Base-by-base conservation (phyloP, 1,140 invertebrate genomes). In the Pogonomyrmex barbatus region DNA sequence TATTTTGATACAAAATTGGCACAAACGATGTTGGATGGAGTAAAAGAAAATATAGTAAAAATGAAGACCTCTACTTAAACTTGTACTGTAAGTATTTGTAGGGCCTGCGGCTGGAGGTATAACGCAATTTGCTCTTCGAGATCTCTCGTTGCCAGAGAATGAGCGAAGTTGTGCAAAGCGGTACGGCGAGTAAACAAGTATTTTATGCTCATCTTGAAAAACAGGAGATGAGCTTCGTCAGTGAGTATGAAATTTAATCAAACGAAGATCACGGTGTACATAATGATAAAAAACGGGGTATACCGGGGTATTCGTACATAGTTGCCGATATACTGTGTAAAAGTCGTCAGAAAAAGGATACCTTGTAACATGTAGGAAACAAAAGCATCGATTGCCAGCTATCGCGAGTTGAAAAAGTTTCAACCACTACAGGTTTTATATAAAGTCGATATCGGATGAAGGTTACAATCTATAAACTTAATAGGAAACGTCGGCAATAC, bases 401-500 rank as follows among this genome's bases (percentile, higher is more conserved):
- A 36, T 45, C 33, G n/a, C 9, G 47, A 60, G 33, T 17, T 42
- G 52, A 52, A 73, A 86, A 63, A 73, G 39, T 54, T 73, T 30
- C 63, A 33, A 65, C 17, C 30, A 30, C 56, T 17, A 73, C 47
- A 6, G 12, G 24, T 52, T 58, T 79, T 67, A 42, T 47, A 10
- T 45, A 75, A 86, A 77, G 75, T 83, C 87, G 73, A 89, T 89
- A 89, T 82, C 30, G 45, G 30, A 63, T 33, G 56, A 33, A 67
- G 70, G 58, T 65, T 67, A 78, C 68, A 67, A 79, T 85, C 63
- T 36, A 79, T 86, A 85, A 89, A 88, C 88, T 91, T 90, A 91
- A 92, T 91, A 85, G 89, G 84, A 89, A 88, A 87, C 78, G 81
- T 88, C 86, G 85, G 70, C 87, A 81, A 81, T 62, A 68, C 86